Conservation (phyloP, 30 jellyfish, hydroid and myxozoan species). For the Hydractinia symbiolongicarpus region DNA sequence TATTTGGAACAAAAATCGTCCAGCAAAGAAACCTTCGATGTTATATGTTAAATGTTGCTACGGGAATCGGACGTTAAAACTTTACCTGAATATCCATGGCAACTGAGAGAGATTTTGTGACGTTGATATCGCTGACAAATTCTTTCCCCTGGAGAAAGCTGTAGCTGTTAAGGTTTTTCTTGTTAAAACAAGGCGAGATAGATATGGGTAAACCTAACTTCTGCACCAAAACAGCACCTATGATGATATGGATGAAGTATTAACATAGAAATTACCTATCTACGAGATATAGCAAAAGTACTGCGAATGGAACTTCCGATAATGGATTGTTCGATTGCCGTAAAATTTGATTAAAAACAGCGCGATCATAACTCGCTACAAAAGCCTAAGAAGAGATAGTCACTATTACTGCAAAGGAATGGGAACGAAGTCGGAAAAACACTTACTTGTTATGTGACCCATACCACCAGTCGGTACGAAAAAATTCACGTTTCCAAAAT, state of each 20-base stretch:
- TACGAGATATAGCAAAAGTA: conserved; percentile 4
- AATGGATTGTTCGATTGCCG: conserved; percentile 89
- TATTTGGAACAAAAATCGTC: no score
- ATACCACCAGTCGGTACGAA: conserved; percentile 87
- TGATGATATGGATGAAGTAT: background rate
- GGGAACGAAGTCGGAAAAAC: no score
- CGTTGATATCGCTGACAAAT: background rate
- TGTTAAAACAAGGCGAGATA: conserved; percentile 1
- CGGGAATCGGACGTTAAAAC: background rate
- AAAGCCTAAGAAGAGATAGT: no score
- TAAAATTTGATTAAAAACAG: conserved; percentile 83
- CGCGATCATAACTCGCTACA: conserved; percentile 27
- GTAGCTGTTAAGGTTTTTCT: background rate
- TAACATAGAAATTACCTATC: no score
- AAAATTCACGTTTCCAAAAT: conserved; percentile 36
- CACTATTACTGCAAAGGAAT: no score
- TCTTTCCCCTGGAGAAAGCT: background rate
- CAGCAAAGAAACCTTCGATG: no score
- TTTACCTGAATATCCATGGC: conserved; percentile 28
- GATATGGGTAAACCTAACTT: conserved; percentile 18
- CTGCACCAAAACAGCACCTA: conserved; percentile 26
- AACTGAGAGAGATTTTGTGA: conserved; percentile 15
- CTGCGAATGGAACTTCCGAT: conserved; percentile 97
- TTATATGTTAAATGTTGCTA: no score
- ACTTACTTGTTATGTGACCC: conserved; percentile 76